Evolutionary conservation across 53 echinoderm and acorn worm genomes (phyloP).

Genomic region (Holothuria scabra): DNA sequence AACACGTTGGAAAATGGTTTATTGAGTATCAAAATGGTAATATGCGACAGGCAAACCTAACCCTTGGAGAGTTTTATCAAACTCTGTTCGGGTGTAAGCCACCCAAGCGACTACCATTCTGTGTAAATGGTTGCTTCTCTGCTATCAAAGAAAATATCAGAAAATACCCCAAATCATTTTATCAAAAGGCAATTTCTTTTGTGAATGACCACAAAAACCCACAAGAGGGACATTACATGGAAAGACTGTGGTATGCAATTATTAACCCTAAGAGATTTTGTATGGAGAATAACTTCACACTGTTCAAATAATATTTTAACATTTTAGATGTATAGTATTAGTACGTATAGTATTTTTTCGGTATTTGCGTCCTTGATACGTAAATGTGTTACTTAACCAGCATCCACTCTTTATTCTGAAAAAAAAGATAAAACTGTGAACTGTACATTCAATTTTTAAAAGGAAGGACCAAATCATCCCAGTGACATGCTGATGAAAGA

Average conservation of each 20-base stretch:
- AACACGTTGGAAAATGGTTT: not conserved
- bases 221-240: constrained; percentile 52
- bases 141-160: constrained; percentile 38
- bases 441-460: too few species aligned
- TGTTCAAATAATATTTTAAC: too few species aligned
- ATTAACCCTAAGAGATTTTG: not conserved
- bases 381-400: too few species aligned
- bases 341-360: too few species aligned
- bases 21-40: not conserved
- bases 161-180: constrained; percentile 27
- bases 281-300: not conserved
- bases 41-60: not conserved
- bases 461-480: too few species aligned
- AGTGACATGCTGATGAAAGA: too few species aligned
- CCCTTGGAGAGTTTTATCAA: not conserved
- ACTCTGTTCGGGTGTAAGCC: constrained; percentile 23
- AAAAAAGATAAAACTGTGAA: too few species aligned
- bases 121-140: constrained; percentile 43
- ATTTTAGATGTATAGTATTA: too few species aligned
- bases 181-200: constrained; percentile 23
- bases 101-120: not conserved
- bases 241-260: constrained; percentile 45
- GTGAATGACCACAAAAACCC: constrained; percentile 39
- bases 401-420: too few species aligned
- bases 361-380: too few species aligned